A percentile compares a stretch with the other conserved stretches of the same genome.
These are phyloP conservation scores for Cyrtodaria siliqua DNA, from an alignment of 2,888 invertebrate species.

Conservation along the genomic window DNA sequence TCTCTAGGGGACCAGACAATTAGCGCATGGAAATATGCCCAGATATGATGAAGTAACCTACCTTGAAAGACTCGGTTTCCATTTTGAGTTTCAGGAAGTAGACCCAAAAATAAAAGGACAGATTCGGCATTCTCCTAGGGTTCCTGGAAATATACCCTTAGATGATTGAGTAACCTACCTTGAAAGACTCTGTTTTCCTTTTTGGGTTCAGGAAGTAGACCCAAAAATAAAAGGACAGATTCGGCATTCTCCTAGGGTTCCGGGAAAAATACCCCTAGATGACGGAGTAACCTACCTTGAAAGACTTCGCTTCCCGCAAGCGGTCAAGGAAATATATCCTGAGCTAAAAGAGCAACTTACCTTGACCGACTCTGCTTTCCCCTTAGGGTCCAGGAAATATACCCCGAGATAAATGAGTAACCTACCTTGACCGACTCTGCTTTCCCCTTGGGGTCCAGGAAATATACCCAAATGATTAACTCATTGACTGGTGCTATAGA, in stretches of 20 bases:
- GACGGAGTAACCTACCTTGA: slow-evolving; percentile 63
- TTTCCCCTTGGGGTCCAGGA: slow-evolving; percentile 44
- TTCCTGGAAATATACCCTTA: too few relatives aligned
- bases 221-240: too few relatives aligned
- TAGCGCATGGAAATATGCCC: too few relatives aligned
- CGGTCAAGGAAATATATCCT: slow-evolving; percentile 48
- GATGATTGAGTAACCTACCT: too few relatives aligned
- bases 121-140: too few relatives aligned
- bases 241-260: too few relatives aligned
- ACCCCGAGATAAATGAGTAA: background rate
- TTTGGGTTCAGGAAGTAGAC: slow-evolving; percentile 46
- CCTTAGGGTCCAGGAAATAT: slow-evolving; percentile 35
- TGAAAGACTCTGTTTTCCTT: slow-evolving; percentile 51
- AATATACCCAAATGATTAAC: slow-evolving; percentile 54
- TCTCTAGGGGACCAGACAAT: too few relatives aligned
- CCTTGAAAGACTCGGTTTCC: too few relatives aligned
- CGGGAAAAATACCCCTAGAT: too few relatives aligned
- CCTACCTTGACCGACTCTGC: slow-evolving; percentile 61
- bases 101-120: too few relatives aligned
- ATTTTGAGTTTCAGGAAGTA: too few relatives aligned
- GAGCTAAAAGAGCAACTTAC: slow-evolving; percentile 45
- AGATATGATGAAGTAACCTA: too few relatives aligned
- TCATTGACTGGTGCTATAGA: slow-evolving; percentile 28
- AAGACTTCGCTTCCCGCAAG: slow-evolving; percentile 47
- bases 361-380: slow-evolving; percentile 55